Percentiles rank a stretch among this genome's conserved stretches.
phyloP scores from a whole-genome alignment of 2,888 invertebrate species.

The Dolichopus griseipennis region DNA sequence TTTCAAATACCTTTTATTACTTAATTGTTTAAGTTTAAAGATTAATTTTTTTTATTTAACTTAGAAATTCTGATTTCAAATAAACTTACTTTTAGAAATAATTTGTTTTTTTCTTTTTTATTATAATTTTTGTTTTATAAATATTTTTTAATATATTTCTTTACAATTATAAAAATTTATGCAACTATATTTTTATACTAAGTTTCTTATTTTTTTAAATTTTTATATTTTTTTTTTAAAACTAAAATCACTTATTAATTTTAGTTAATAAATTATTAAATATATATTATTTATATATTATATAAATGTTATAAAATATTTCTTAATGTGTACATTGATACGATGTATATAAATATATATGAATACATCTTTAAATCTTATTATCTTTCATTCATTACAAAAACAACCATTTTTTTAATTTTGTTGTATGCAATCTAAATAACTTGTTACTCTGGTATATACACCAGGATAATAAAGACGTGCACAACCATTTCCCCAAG shows the following conservation, averaged over 20 bases:
- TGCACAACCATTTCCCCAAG: constrained; percentile 86
- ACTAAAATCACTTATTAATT: constrained; percentile 6
- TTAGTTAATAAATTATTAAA: neutral
- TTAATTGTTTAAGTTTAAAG: no score
- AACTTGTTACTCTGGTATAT: constrained; percentile 74
- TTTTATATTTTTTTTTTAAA: neutral
- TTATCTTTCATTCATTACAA: constrained; percentile 51
- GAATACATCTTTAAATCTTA: neutral
- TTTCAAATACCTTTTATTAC: no score
- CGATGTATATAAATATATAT: neutral
- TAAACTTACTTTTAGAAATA: no score
- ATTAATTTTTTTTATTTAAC: no score
- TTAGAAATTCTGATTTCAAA: no score
- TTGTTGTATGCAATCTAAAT: constrained; percentile 69
- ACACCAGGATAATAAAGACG: constrained; percentile 77
- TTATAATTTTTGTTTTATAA: no score
- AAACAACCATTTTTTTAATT: constrained; percentile 75
- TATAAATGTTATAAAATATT: no score
- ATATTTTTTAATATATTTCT: no score
- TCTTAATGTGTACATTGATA: neutral
- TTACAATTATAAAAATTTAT: neutral
- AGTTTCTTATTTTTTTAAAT: neutral
- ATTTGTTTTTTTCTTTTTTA: no score
- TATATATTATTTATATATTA: neutral
- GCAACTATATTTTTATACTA: neutral